Conservation (phyloP, 2,113 vertebrate genomes). For the Zapus hudsonius region DNA sequence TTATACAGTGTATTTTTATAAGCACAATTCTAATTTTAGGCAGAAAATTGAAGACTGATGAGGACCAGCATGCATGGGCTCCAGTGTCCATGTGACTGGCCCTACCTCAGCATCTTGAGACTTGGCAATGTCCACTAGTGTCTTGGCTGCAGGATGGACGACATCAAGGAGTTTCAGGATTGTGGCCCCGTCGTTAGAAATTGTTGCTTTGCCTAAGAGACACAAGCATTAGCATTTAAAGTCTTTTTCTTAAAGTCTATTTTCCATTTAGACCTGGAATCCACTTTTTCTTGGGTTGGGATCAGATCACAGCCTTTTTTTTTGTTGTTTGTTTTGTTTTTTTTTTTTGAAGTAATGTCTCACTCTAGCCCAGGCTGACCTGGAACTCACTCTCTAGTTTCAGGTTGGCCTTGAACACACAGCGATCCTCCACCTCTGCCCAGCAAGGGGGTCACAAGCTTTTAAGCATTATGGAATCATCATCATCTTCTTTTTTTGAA, state of each 20-base stretch:
- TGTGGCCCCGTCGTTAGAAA: slow-evolving; percentile 98
- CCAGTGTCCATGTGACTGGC: background rate
- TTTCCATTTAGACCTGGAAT: background rate
- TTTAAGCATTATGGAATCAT: background rate
- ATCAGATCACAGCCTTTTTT: background rate
- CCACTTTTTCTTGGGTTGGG: background rate
- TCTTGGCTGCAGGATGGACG: slow-evolving; percentile 97
- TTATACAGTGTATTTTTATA: background rate
- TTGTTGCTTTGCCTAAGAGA: slow-evolving; percentile 93
- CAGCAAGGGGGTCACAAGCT: background rate
- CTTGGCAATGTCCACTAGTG: slow-evolving; percentile 97
- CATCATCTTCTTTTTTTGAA: background rate
- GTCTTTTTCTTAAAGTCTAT: slow-evolving; percentile 10
- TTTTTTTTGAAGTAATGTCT: no score
- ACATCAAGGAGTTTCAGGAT: slow-evolving; percentile 98
- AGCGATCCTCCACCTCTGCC: no score
- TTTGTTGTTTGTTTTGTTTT: no score
- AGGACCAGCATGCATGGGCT: no score
- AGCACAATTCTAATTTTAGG: slow-evolving; percentile 36
- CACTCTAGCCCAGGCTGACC: no score
- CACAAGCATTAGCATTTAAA: slow-evolving; percentile 14
- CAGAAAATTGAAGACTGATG: no score
- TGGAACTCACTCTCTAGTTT: no score
- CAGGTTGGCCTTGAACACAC: no score
- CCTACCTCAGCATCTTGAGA: slow-evolving; percentile 98